Percentiles rank a stretch among this genome's conserved stretches.
These are phyloP conservation scores for Columba livia DNA, from an alignment of 2,113 vertebrate genomes.

Conservation along the genomic window DNA sequence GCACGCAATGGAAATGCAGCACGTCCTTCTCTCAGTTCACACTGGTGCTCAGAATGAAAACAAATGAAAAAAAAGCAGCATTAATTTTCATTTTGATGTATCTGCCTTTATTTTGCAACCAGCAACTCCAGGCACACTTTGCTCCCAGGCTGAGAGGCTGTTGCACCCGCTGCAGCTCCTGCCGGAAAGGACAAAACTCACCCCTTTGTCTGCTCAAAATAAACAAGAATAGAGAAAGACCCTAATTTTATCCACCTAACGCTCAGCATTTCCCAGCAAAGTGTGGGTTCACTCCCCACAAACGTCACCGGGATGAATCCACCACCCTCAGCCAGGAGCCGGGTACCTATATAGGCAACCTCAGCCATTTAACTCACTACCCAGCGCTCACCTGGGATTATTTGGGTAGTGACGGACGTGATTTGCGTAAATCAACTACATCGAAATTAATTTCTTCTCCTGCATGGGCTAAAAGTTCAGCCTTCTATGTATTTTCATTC, in stretches of 20 bases:
- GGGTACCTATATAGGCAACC: rapidly evolving
- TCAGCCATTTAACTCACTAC: not conserved
- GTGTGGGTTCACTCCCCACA: rapidly evolving
- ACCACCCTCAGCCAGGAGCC: rapidly evolving
- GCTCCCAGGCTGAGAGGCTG: not conserved
- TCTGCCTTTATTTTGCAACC: not conserved
- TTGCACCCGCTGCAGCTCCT: not conserved
- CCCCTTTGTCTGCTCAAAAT: not conserved
- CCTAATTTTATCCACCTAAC: rapidly evolving
- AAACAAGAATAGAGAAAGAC: not conserved
- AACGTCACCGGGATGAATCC: not conserved
- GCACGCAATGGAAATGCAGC: rapidly evolving
- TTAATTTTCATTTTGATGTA: not conserved
- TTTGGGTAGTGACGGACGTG: rapidly evolving
- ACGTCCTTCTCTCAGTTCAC: not conserved
- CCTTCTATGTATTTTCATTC: rapidly evolving
- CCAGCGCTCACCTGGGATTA: not conserved
- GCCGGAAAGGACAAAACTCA: not conserved
- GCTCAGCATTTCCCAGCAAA: rapidly evolving
- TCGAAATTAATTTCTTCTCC: not conserved
- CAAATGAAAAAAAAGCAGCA: too few relatives aligned
- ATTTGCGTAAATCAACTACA: not conserved
- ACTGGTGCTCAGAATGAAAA: not conserved
- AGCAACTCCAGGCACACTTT: not conserved
- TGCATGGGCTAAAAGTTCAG: not conserved